Conservation (phyloP, 2,113 vertebrate species). For the Heterocephalus glaber region DNA sequence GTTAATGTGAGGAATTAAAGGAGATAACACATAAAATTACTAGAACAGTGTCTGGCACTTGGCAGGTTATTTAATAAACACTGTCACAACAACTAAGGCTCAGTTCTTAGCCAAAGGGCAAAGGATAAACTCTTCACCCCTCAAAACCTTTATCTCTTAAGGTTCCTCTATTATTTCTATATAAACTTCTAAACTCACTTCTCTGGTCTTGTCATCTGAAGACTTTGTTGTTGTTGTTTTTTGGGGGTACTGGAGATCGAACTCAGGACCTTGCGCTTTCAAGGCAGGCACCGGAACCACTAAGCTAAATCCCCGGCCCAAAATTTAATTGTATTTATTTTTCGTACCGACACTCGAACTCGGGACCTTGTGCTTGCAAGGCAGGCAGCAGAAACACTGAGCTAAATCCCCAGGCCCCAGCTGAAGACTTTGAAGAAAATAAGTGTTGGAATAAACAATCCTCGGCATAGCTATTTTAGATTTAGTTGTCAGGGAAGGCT, state of each 20-base stretch:
- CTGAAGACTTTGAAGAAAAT: conserved; percentile 12
- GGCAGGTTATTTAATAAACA: neutral
- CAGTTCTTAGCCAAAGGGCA: neutral
- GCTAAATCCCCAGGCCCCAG: no score
- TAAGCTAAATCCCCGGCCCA: no score
- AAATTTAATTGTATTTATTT: no score
- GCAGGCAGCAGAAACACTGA: no score
- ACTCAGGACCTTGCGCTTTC: no score
- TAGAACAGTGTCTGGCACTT: neutral
- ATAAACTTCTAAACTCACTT: neutral
- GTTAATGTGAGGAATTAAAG: neutral
- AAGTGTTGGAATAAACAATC: neutral
- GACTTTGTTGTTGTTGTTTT: no score
- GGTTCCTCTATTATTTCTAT: neutral
- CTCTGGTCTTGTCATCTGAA: neutral
- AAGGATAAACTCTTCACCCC: neutral
- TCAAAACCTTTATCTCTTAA: neutral
- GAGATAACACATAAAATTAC: neutral
- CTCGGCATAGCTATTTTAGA: neutral
- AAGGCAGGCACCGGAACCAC: no score
- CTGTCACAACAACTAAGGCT: neutral
- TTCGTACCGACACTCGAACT: no score
- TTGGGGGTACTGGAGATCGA: no score
- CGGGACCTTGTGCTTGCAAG: no score
- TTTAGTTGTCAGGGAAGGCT: neutral